Conservation (phyloP, 92 coral and sea anemone genomes). For the Epizoanthus illoricatus region DNA sequence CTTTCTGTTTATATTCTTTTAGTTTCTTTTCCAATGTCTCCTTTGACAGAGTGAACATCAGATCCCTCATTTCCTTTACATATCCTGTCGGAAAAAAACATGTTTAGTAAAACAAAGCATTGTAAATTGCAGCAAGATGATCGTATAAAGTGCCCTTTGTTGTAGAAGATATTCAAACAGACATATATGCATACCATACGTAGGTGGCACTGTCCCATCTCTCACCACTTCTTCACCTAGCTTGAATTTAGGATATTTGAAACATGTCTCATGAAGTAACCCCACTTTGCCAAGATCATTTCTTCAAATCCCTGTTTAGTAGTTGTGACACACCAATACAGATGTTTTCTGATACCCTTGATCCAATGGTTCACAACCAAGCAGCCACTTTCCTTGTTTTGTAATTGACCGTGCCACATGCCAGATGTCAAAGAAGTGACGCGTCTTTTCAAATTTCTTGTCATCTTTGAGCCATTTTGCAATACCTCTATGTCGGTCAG, state of each 20-base stretch:
- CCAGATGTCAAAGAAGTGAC: conserved; percentile 47
- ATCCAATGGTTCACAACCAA: conserved; percentile 29
- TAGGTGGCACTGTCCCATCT: conserved; percentile 16
- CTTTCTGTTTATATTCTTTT: conserved; percentile 1
- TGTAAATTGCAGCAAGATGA: too few species aligned
- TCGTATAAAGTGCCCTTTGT: too few species aligned
- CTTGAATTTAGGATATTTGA: conserved; percentile 21
- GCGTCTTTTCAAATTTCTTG: conserved; percentile 5
- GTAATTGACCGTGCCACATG: conserved; percentile 38
- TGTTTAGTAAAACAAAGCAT: too few species aligned
- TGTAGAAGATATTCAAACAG: neutral
- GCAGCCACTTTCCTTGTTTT: conserved; percentile 39
- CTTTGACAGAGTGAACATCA: conserved; percentile 15
- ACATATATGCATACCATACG: conserved; percentile 8
- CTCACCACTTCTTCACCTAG: conserved; percentile 16
- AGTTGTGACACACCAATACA: conserved; percentile 43
- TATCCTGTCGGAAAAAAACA: conserved; percentile 1
- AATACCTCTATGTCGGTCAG: conserved; percentile 33
- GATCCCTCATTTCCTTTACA: conserved; percentile 27
- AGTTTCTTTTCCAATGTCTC: conserved; percentile 10
- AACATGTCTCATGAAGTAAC: conserved; percentile 41
- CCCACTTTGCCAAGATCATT: conserved; percentile 39
- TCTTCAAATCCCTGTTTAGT: conserved; percentile 31
- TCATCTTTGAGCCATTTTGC: conserved; percentile 35
- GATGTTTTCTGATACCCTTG: conserved; percentile 22